Base-by-base conservation (phyloP, 2,888 invertebrate species). In the Caenorhabditis sinica region DNA sequence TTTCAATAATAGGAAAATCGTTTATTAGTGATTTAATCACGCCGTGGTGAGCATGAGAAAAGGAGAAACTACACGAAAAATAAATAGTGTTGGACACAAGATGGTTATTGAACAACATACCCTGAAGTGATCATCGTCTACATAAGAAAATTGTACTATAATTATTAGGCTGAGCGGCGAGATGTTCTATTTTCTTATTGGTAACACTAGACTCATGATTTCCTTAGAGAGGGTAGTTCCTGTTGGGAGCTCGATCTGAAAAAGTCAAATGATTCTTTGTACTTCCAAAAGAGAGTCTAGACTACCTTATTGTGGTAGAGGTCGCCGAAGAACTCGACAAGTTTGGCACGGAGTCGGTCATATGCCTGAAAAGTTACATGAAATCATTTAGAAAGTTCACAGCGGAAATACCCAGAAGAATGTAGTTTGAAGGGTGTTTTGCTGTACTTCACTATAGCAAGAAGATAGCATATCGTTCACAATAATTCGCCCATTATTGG, bases 381-480 rank as follows among this genome's bases (percentile, higher is more conserved):
- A 60, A 68, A 72, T 73, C 30, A 49, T 82, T 25, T 20, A 15
- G 9, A 71, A 71, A 25, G 17, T 30, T 23, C 5, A 17, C n/a
- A 61, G 40, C 33, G 51, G 51, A 77, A 77, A 58, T 76, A 86
- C 86, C 82, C 80, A 84, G 72, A 88, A 88, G 69, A 82, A 88
- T 17, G 86, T 84, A 43, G 79, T 84, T 36, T 85, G 86, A 25
- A 87, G 65, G 36, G 84, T 84, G 23, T 45, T 53, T 56, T 84
- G 83, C 33, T 81, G 68, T 17, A 86, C 65, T 72, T 88, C 87
- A 74, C 85, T 86, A 80, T 88, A 87, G 51, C 86, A 87, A 1
- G 88, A 88, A 13, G 88, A 84, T 28, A 88, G 61, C 73, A 88
- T 88, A 68, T 88, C 88, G 56, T 88, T 88, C 17, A 88, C 86